phyloP scores from a whole-genome alignment of 1,140 invertebrate species.

The Drepana arcuata region DNA sequence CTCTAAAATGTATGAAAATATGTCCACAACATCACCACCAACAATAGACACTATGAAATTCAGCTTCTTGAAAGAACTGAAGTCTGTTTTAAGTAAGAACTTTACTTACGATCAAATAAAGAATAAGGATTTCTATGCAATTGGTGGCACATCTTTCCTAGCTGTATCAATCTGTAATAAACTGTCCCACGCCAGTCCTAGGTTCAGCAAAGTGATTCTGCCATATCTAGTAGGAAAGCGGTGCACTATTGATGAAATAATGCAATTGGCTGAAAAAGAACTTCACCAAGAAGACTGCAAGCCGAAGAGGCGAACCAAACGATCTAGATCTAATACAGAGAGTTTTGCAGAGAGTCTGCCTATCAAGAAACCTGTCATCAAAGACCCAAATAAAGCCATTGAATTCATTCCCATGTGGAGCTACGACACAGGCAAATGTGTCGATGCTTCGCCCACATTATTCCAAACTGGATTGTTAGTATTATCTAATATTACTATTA shows the following conservation, averaged over 20 bases:
- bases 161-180: slow-evolving; percentile 53
- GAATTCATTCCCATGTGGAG: slow-evolving; percentile 64
- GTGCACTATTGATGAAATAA: slow-evolving; percentile 38
- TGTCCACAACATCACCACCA: slow-evolving; percentile 12
- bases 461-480: slow-evolving; percentile 70
- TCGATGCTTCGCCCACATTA: slow-evolving; percentile 79
- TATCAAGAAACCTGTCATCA: slow-evolving; percentile 8
- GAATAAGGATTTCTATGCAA: slow-evolving; percentile 40
- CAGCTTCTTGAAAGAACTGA: slow-evolving; percentile 38
- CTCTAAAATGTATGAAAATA: slow-evolving; percentile 39
- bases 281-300: slow-evolving; percentile 20
- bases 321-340: slow-evolving; percentile 19
- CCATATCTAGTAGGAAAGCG: slow-evolving; percentile 41
- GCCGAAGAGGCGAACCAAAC: slow-evolving; percentile 20
- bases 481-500: slow-evolving; percentile 2
- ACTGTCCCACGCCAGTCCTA: slow-evolving; percentile 28
- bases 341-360: slow-evolving; percentile 14
- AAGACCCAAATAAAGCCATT: slow-evolving; percentile 9
- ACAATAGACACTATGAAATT: slow-evolving; percentile 21
- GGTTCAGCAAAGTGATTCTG: slow-evolving; percentile 43
- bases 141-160: slow-evolving; percentile 56
- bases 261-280: slow-evolving; percentile 36
- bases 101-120: slow-evolving; percentile 63
- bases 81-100: slow-evolving; percentile 23
- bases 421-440: slow-evolving; percentile 79